These are phyloP conservation scores for Sylvilagus floridanus DNA, from an alignment of 2,797 vertebrate genomes.

Conservation along the genomic window DNA sequence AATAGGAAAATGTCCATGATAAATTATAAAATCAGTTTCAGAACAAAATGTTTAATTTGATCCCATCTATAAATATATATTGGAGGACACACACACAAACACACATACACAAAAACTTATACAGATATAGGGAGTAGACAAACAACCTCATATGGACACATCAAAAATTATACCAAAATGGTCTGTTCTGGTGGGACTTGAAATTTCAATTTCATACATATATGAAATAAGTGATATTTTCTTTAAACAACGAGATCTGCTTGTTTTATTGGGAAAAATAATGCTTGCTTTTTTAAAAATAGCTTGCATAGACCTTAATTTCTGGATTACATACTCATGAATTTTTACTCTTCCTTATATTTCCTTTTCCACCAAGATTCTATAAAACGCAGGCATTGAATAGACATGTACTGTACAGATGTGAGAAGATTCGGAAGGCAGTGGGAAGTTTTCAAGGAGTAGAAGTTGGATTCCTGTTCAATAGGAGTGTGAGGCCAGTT, in stretches of 20 bases:
- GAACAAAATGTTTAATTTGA: background rate
- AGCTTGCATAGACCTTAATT: background rate
- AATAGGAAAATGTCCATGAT: background rate
- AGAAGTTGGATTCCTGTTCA: slow-evolving; percentile 23
- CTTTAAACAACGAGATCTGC: background rate
- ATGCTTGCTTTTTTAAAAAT: slow-evolving; percentile 33
- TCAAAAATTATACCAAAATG: background rate
- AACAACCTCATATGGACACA: background rate
- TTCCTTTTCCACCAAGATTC: background rate
- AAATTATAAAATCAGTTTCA: background rate
- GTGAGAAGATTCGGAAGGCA: background rate
- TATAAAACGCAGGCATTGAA: background rate
- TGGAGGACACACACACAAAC: fast-evolving
- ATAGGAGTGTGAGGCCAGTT: background rate
- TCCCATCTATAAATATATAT: background rate
- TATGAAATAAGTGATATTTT: background rate
- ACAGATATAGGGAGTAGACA: background rate
- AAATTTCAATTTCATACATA: slow-evolving; percentile 7
- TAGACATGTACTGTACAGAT: background rate
- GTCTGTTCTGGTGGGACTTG: background rate
- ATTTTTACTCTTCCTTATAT: background rate
- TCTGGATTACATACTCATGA: background rate
- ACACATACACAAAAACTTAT: background rate
- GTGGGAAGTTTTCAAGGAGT: background rate
- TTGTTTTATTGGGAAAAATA: background rate